Evolutionary conservation across 1,140 invertebrate genomes (phyloP), one percentile per base, ranked within the genome.

Genomic region (Solenopsis fugax): DNA sequence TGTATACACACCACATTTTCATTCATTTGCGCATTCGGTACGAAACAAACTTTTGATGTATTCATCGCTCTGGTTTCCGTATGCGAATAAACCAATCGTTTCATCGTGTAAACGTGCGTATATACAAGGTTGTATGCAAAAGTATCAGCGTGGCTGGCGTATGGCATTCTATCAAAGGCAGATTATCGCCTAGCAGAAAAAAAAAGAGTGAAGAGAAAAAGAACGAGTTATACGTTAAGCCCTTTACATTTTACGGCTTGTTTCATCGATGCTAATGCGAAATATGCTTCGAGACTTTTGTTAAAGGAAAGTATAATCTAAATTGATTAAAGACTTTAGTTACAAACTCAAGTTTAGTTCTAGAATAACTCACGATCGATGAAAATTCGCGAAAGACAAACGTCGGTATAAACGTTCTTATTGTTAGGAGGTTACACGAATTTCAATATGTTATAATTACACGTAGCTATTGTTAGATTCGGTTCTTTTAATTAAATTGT

Each of bases 31-130:
- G 10, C 37, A 4, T 13, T 34, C 37, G 24, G 18, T 21, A 52
- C 54, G 29, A 58, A 72, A 60, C 41, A 52, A 82, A 82, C 52
- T 82, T 72, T 58, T 13, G 52, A 29, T 82, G 60, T 60, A 82
- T n/a, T 48, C 52, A 48, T 82, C 24, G 18, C 16, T 6, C 24
- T 21, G 56, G 41, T 41, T 73, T 73, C 52, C 37, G 65, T 41
- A 82, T 50, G 37, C 65, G 52, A 52, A 58, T 72, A 71, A 81
- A 81, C 64, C 21, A 71, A 45, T 72, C 37, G 21, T 50, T 50
- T 76, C n/a, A 16, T n/a, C 60, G 45, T 18, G 21, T 29, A 56
- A 45, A 67, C 50, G 50, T 29, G 50, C 21, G 4, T 81, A 34
- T 18, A 24, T 64, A 21, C 45, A 62, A 80, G 24, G 41, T 41